Percentiles rank a stretch among this genome's conserved stretches.
phyloP scores from a whole-genome alignment of 1,140 invertebrate species.

The Sminthurinus signatus region DNA sequence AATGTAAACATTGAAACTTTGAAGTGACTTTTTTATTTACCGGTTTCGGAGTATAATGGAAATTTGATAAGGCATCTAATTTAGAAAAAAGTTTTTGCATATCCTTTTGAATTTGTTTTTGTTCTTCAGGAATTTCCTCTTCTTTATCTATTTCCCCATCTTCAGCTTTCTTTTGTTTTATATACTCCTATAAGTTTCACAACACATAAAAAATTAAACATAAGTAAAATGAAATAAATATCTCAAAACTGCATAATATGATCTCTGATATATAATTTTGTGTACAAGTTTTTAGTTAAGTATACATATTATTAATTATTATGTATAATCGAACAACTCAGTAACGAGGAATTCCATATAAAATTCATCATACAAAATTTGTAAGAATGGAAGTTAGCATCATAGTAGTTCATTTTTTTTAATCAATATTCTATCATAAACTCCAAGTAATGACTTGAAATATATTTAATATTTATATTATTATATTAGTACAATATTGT shows the following conservation, averaged over 20 bases:
- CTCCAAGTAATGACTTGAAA: too few species aligned
- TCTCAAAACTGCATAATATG: too few species aligned
- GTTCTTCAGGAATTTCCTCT: constrained; percentile 55
- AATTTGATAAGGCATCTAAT: constrained; percentile 88
- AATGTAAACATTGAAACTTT: background rate
- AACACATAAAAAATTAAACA: background rate
- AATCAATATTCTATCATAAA: too few species aligned
- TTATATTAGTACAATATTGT: too few species aligned
- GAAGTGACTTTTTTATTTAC: constrained; percentile 48
- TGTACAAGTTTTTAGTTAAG: background rate
- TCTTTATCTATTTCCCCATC: constrained; percentile 16
- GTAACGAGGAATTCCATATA: constrained; percentile 35
- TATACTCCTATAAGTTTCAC: constrained; percentile 26
- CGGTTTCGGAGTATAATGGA: constrained; percentile 85
- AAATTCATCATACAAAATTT: too few species aligned
- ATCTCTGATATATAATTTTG: too few species aligned
- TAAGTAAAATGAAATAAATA: background rate
- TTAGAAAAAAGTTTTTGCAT: constrained; percentile 78
- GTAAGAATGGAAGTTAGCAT: constrained; percentile 21
- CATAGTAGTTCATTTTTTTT: too few species aligned
- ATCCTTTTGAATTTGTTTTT: constrained; percentile 65
- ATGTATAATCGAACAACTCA: constrained; percentile 18
- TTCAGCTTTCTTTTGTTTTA: constrained; percentile 27
- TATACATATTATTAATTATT: background rate
- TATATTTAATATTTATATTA: too few species aligned